Evolutionary conservation across 2,888 invertebrate species (phyloP).

Genomic region (Unio pictorum): DNA sequence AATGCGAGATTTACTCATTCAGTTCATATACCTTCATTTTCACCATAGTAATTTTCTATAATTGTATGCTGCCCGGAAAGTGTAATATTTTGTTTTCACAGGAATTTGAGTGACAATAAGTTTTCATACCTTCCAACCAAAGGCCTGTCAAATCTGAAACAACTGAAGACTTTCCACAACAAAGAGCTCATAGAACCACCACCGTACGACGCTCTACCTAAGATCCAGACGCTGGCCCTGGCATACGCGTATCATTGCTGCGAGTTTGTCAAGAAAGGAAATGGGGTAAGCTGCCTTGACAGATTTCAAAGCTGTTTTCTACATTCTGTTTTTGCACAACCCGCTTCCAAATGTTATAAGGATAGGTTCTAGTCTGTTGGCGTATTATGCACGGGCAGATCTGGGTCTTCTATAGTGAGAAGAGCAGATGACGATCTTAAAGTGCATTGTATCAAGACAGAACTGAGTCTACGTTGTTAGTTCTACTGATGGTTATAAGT

Average conservation of each 20-base stretch:
- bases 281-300: slow-evolving; percentile 18
- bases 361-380: too few relatives aligned
- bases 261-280: slow-evolving; percentile 73
- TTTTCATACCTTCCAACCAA: slow-evolving; percentile 87
- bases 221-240: slow-evolving; percentile 86
- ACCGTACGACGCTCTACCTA: slow-evolving; percentile 87
- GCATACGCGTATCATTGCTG: slow-evolving; percentile 98
- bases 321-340: too few relatives aligned
- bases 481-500: too few relatives aligned
- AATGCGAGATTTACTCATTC: too few relatives aligned
- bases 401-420: too few relatives aligned
- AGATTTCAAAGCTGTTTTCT: too few relatives aligned
- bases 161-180: slow-evolving; percentile 94
- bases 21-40: background rate
- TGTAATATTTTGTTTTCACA: slow-evolving; percentile 68
- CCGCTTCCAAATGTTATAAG: too few relatives aligned
- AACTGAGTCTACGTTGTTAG: too few relatives aligned
- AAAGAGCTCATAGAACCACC: slow-evolving; percentile 90
- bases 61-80: too few relatives aligned
- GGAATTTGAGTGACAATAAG: slow-evolving; percentile 90
- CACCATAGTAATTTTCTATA: background rate
- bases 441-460: too few relatives aligned
- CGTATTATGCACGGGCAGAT: too few relatives aligned
- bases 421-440: too few relatives aligned
- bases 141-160: slow-evolving; percentile 85